Evolutionary conservation across 1,140 invertebrate species (phyloP).

Genomic region (Babylonia areolata): DNA sequence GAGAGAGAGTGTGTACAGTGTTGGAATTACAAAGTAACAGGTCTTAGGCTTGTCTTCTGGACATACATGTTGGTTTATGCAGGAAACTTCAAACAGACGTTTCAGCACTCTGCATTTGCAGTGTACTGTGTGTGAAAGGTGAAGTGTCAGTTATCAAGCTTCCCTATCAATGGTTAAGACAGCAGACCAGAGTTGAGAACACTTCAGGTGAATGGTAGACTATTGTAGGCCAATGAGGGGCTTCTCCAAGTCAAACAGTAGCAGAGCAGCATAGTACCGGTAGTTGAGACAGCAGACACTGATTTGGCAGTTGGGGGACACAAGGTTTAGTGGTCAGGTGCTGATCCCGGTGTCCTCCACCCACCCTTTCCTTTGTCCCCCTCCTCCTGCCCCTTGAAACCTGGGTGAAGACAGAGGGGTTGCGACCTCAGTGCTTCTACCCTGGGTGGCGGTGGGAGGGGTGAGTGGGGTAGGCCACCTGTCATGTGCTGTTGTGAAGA

Average conservation of each 20-base stretch:
- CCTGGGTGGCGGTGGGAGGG: too few species aligned
- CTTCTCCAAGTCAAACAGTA: too few species aligned
- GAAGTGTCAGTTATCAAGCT: neutral
- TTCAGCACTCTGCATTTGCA: neutral
- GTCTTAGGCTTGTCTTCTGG: neutral
- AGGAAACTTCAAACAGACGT: neutral
- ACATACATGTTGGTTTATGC: neutral
- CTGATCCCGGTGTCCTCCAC: neutral
- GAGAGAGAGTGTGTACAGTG: too few species aligned
- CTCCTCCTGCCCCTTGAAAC: neutral
- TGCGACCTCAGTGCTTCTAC: too few species aligned
- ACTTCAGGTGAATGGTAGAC: neutral
- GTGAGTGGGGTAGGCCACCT: neutral
- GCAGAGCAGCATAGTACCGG: too few species aligned
- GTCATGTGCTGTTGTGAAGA: neutral
- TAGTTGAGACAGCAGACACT: too few species aligned
- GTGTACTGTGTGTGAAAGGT: neutral
- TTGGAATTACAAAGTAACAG: neutral
- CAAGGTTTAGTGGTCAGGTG: too few species aligned
- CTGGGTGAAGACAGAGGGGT: neutral
- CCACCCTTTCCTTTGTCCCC: neutral
- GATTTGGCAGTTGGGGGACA: too few species aligned
- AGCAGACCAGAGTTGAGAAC: neutral
- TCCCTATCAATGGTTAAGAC: neutral
- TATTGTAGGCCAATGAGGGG: neutral